These are phyloP conservation scores for Mungos mungo DNA, from an alignment of 2,113 vertebrate species.

Conservation along the genomic window DNA sequence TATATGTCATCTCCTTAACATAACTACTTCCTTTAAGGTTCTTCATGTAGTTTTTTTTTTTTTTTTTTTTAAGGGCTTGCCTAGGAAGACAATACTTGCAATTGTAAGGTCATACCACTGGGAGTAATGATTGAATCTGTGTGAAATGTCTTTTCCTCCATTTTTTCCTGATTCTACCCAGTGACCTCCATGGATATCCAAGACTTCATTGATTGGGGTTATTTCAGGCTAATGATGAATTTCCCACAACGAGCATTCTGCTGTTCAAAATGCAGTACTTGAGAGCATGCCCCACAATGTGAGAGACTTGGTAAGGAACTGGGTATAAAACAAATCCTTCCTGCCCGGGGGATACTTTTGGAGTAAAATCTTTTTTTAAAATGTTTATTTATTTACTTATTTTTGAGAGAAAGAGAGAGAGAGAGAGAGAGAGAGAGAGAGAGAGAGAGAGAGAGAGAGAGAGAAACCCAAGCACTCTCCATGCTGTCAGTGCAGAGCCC, in stretches of 20 bases:
- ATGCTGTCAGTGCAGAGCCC: no score
- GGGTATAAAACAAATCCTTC: neutral
- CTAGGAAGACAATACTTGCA: conserved; percentile 28
- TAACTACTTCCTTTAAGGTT: conserved; percentile 30
- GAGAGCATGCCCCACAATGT: neutral
- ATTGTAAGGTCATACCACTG: neutral
- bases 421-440: no score
- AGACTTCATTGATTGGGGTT: conserved; percentile 56
- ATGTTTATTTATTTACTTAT: no score
- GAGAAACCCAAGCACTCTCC: no score
- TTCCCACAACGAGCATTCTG: conserved; percentile 37
- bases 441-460: no score
- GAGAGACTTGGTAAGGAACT: neutral
- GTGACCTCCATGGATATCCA: conserved; percentile 1
- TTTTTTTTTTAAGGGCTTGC: neutral
- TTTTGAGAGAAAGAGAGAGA: no score
- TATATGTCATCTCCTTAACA: neutral
- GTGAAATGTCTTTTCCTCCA: neutral
- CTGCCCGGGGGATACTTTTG: neutral
- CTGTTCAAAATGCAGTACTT: conserved; percentile 46
- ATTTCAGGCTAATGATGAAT: conserved; percentile 60
- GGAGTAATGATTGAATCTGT: conserved; percentile 15
- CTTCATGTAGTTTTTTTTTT: neutral
- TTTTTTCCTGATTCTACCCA: conserved; percentile 47
- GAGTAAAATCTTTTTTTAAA: neutral